Evolutionary conservation across 2,888 invertebrate species (phyloP), one percentile per base, ranked within the genome.

Genomic region (Caenorhabditis auriculariae): DNA sequence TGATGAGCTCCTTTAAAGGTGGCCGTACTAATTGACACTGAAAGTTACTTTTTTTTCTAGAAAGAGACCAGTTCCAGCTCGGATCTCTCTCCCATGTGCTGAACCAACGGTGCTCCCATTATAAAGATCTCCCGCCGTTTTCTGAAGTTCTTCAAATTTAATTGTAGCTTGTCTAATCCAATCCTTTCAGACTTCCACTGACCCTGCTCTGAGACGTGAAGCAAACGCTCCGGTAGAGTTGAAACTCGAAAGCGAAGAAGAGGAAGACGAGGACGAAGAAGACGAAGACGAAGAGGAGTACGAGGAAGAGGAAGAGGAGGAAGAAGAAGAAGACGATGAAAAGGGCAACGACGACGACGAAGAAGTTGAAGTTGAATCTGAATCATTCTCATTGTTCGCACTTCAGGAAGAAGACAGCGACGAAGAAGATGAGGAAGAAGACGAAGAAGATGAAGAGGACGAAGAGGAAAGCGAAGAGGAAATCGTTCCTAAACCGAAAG

Each of bases 21-120:
- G 15, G 21, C 37, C 5, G 38, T 21, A 15, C 9, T 9, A 41
- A 12, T 41, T 15, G 9, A 17, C 4, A 45, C 17, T 24, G 6
- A 23, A 44, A 6, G 6, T 4, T 45, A 17, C 15, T 28, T 23
- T 15, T 27, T 24, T 41, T 55, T 60, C 15, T 82, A 89, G 90
- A 90, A 76, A 87, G 90, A 37, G 90, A 90, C 82, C 88, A 90
- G 76, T 93, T 89, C 83, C 94, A 95, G 74, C 85, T 98, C 77
- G 95, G 96, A 2, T 91, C 94, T 0, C 84, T 99, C 52, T 95
- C 96, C 0, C 95, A 95, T 85, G 91, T 92, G 82, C 87, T 96
- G 59, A 93, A 94, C 77, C 85, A 87, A 75, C 87, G 89, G 56
- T 91, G 93, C 1, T 86, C 85, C 35, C 94, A 93, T 4, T 98